Percentiles rank a stretch among this genome's conserved stretches.
Conservation (phyloP, 1,140 invertebrate species). For the Paracyclopina nana region DNA sequence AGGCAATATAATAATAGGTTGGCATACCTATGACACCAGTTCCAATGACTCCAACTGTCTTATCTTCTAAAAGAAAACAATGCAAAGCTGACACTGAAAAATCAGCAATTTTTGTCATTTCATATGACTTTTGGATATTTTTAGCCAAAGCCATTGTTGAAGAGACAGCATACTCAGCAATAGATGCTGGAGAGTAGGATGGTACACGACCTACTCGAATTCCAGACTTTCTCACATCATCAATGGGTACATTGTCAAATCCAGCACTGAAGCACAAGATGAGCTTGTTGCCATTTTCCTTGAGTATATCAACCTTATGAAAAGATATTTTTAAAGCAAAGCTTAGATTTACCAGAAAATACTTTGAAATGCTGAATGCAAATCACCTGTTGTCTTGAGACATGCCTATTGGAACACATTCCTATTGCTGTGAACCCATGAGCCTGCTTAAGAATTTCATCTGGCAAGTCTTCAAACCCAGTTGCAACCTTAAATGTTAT, state of each 20-base stretch:
- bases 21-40: conserved; percentile 11
- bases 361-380: no score
- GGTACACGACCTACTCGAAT: not conserved
- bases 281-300: conserved; percentile 1
- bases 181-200: not conserved
- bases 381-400: no score
- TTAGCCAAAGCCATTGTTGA: not conserved
- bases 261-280: not conserved
- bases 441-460: no score
- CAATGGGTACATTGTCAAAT: not conserved
- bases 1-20: no score
- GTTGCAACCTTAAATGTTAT: no score
- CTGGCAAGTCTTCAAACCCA: no score
- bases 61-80: not conserved
- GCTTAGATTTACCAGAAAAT: no score
- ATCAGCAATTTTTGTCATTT: not conserved
- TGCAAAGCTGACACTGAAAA: not conserved
- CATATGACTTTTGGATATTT: conserved; percentile 6
- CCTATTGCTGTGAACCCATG: no score
- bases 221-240: not conserved
- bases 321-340: no score
- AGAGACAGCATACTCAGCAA: not conserved
- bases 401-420: no score
- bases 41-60: conserved; percentile 9
- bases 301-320: not conserved